Conservation (phyloP, 1,140 invertebrate genomes). For the Drosophila repletoides region DNA sequence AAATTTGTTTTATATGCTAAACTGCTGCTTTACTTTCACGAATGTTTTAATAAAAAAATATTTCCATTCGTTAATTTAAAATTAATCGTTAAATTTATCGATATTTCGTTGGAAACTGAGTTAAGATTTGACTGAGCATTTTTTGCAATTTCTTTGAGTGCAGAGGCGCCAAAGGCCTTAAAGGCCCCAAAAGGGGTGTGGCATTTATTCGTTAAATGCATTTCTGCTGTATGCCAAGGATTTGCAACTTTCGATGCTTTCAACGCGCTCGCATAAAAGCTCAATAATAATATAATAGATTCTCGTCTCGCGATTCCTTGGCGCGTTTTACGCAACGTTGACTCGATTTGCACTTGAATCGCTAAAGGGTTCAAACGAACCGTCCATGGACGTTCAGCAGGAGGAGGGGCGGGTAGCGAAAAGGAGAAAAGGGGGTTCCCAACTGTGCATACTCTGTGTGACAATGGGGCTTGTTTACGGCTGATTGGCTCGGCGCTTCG, state of each 20-base stretch:
- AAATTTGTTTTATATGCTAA: no score
- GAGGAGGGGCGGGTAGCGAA: not conserved
- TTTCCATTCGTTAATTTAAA: no score
- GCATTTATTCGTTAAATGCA: constrained; percentile 43
- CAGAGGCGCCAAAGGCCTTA: no score
- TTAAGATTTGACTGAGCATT: no score
- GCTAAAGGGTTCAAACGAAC: constrained; percentile 4
- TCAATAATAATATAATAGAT: constrained; percentile 67
- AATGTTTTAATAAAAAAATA: no score
- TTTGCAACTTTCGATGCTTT: constrained; percentile 38
- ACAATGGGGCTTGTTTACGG: constrained; percentile 7
- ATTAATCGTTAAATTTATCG: no score
- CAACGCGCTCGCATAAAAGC: constrained; percentile 49
- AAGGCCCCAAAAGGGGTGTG: not conserved
- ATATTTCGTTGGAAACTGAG: no score
- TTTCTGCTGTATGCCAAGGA: constrained; percentile 46
- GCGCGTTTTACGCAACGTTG: constrained; percentile 46
- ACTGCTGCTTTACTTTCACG: no score
- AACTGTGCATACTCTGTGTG: not conserved
- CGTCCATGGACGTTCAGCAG: not conserved
- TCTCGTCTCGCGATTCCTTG: constrained; percentile 45
- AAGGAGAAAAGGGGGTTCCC: not conserved
- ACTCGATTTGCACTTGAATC: constrained; percentile 63
- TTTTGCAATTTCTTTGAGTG: no score
- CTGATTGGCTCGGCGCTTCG: constrained; percentile 22